A percentile compares a stretch with the other conserved stretches of the same genome.
Evolutionary conservation across 2,113 vertebrate genomes (phyloP).

Genomic region (Perca flavescens): DNA sequence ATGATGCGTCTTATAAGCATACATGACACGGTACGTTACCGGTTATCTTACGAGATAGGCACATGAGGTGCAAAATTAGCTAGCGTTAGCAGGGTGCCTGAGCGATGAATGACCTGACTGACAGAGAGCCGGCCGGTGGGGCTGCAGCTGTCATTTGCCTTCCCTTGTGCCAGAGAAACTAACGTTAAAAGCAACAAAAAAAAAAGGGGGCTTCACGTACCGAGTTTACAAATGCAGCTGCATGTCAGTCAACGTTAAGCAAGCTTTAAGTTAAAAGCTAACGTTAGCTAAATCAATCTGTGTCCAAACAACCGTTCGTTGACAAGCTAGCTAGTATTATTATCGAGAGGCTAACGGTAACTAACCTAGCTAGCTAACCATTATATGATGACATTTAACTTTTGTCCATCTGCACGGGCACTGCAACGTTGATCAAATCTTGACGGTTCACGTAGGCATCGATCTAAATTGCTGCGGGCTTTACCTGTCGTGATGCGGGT

Average conservation of each 20-base stretch:
- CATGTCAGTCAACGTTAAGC: rapidly evolving
- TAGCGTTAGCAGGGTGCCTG: not conserved
- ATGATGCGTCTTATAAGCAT: not conserved
- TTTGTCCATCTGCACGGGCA: rapidly evolving
- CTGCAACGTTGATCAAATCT: not conserved
- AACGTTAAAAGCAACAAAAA: not conserved
- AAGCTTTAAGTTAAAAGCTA: not conserved
- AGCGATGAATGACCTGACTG: constrained; percentile 61
- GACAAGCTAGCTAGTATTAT: constrained; percentile 29
- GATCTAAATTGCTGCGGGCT: not conserved
- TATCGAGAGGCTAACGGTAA: constrained; percentile 36
- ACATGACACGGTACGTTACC: rapidly evolving
- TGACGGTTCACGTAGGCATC: not conserved
- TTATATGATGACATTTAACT: not conserved
- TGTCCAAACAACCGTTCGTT: not conserved
- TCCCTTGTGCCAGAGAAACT: not conserved
- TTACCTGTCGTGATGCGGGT: constrained; percentile 84
- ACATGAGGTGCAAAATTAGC: not conserved
- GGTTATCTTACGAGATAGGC: not conserved
- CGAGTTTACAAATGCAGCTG: not conserved
- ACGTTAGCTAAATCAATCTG: not conserved
- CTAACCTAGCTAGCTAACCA: constrained; percentile 11
- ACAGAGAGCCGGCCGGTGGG: constrained; percentile 43
- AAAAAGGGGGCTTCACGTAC: no score
- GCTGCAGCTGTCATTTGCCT: constrained; percentile 49